Percentiles rank a stretch among this genome's conserved stretches.
These are phyloP conservation scores for Tenebrosternarchus preto DNA, from an alignment of 2,113 vertebrate species.

Conservation along the genomic window DNA sequence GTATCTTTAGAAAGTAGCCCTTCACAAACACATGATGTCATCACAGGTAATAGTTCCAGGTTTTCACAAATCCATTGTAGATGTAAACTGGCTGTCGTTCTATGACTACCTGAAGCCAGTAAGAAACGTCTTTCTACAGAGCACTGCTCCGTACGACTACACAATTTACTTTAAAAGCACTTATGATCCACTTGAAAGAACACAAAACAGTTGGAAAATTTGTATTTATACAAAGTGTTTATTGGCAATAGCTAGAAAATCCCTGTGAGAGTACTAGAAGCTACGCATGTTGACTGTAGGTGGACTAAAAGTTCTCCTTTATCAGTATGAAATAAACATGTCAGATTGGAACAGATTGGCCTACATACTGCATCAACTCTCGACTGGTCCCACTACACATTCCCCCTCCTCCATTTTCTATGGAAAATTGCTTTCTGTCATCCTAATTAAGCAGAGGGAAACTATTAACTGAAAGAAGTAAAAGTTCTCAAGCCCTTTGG, in stretches of 20 bases:
- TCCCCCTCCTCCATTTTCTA: constrained; percentile 28
- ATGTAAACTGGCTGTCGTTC: neutral
- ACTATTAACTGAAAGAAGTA: constrained; percentile 41
- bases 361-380: constrained; percentile 26
- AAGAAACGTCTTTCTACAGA: neutral
- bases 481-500: constrained; percentile 46
- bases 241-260: neutral
- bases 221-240: neutral
- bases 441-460: constrained; percentile 59
- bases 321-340: constrained; percentile 27
- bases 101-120: neutral
- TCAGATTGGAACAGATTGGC: constrained; percentile 17
- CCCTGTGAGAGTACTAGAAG: neutral
- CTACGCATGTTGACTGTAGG: neutral
- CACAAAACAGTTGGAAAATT: neutral
- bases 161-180: neutral
- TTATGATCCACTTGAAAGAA: neutral
- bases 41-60: neutral
- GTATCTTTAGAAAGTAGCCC: neutral
- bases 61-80: neutral
- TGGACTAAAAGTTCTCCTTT: neutral
- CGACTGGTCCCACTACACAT: constrained; percentile 55
- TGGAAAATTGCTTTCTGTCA: constrained; percentile 40
- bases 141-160: neutral
- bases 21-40: neutral